Conservation (phyloP, 2,888 invertebrate genomes). For the Sialis fuliginosa region DNA sequence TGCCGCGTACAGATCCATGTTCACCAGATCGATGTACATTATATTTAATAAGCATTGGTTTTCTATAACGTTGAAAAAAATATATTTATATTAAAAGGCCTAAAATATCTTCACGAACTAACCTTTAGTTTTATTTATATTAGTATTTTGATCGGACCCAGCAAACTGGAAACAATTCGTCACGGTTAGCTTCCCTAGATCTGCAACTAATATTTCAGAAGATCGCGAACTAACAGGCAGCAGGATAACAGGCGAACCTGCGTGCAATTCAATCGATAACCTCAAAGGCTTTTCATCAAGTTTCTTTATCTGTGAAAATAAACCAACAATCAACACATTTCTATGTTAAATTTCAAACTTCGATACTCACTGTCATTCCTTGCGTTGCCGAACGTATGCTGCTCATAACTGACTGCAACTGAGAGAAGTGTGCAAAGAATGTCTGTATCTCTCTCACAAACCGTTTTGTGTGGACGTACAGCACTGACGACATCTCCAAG, state of each 20-base stretch:
- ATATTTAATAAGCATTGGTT: slow-evolving; percentile 50
- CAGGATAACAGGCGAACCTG: slow-evolving; percentile 66
- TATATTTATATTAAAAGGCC: too few relatives aligned
- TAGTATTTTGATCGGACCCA: slow-evolving; percentile 22
- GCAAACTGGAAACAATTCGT: slow-evolving; percentile 57
- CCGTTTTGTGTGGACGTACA: slow-evolving; percentile 85
- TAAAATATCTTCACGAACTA: too few relatives aligned
- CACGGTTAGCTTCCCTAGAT: slow-evolving; percentile 61
- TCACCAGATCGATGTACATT: slow-evolving; percentile 50
- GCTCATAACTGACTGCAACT: slow-evolving; percentile 60
- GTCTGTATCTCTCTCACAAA: slow-evolving; percentile 79
- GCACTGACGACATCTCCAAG: slow-evolving; percentile 76
- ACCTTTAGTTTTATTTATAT: too few relatives aligned
- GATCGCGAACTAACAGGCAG: slow-evolving; percentile 72
- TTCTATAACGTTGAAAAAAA: slow-evolving; percentile 13
- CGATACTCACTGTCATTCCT: slow-evolving; percentile 32
- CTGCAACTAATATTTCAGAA: slow-evolving; percentile 58
- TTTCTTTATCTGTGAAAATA: slow-evolving; percentile 11
- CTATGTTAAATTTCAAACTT: background rate
- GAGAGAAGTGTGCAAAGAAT: slow-evolving; percentile 70
- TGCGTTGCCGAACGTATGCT: slow-evolving; percentile 43
- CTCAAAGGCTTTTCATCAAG: slow-evolving; percentile 15
- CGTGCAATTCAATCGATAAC: slow-evolving; percentile 42
- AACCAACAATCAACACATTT: background rate
- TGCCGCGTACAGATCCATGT: slow-evolving; percentile 61